phyloP scores from a whole-genome alignment of 2,797 vertebrate species.

The Cossypha polioptera region DNA sequence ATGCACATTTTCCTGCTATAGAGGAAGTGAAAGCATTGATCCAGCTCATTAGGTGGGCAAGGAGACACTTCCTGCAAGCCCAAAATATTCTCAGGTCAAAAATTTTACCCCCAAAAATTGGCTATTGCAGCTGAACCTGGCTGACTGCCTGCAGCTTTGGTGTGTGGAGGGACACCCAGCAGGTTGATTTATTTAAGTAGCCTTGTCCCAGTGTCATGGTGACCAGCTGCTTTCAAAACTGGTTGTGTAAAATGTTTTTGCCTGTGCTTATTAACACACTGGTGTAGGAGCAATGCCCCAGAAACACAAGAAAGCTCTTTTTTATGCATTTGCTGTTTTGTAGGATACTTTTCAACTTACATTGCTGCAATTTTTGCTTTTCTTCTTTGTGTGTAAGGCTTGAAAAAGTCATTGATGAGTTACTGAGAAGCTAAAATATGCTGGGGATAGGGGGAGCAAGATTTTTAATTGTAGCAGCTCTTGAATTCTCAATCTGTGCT shows the following conservation, averaged over 20 bases:
- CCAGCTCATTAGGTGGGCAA: not conserved
- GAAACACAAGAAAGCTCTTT: not conserved
- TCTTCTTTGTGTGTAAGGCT: not conserved
- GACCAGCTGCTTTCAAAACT: not conserved
- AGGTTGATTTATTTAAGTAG: not conserved
- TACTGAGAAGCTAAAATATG: not conserved
- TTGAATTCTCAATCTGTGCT: not conserved
- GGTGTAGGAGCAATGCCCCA: not conserved
- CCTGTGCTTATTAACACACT: not conserved
- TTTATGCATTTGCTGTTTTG: not conserved
- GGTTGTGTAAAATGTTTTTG: not conserved
- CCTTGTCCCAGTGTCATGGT: not conserved
- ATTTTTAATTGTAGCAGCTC: not conserved
- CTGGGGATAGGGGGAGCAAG: not conserved
- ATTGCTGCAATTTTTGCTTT: not conserved
- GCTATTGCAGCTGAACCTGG: not conserved
- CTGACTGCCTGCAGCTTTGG: not conserved
- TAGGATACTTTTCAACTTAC: not conserved
- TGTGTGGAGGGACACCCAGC: not conserved
- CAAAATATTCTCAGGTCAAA: not conserved
- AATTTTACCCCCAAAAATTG: not conserved
- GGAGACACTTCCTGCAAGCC: not conserved
- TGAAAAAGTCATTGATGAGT: not conserved
- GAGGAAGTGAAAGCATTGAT: not conserved
- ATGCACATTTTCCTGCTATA: not conserved